phyloP scores from a whole-genome alignment of 2,113 vertebrate species.

The Aptenodytes patagonicus region DNA sequence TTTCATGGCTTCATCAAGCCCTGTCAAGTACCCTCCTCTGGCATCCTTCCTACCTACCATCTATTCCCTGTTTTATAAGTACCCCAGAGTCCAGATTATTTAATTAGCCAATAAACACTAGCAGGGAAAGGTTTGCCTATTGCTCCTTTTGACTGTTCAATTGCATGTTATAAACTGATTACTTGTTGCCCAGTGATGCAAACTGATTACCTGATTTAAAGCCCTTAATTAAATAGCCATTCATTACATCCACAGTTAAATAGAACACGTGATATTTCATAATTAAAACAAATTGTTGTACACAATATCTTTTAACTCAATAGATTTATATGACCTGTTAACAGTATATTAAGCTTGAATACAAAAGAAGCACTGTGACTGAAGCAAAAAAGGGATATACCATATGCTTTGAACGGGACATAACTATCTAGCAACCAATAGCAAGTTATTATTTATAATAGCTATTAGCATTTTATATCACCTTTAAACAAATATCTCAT shows the following conservation, averaged over 20 bases:
- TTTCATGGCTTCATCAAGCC: neutral
- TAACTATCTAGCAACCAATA: neutral
- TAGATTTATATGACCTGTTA: conserved; percentile 54
- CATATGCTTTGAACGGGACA: neutral
- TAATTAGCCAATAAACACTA: neutral
- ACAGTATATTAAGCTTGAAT: neutral
- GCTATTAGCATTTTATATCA: neutral
- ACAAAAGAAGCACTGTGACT: neutral
- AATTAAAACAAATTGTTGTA: conserved; percentile 55
- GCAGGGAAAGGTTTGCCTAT: neutral
- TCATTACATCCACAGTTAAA: conserved; percentile 37
- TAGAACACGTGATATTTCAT: conserved; percentile 5
- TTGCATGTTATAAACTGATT: conserved; percentile 35
- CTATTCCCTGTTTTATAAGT: neutral
- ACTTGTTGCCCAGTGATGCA: conserved; percentile 38
- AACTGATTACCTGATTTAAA: conserved; percentile 61
- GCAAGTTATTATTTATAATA: neutral
- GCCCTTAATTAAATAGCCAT: conserved; percentile 65
- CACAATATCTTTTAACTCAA: conserved; percentile 42
- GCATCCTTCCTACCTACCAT: neutral
- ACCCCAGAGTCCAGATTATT: neutral
- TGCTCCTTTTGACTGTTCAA: conserved; percentile 10
- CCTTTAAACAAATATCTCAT: neutral
- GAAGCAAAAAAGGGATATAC: neutral
- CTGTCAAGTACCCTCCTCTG: neutral